These are phyloP conservation scores for Phyllopteryx taeniolatus DNA, from an alignment of 2,113 vertebrate genomes.

Conservation along the genomic window DNA sequence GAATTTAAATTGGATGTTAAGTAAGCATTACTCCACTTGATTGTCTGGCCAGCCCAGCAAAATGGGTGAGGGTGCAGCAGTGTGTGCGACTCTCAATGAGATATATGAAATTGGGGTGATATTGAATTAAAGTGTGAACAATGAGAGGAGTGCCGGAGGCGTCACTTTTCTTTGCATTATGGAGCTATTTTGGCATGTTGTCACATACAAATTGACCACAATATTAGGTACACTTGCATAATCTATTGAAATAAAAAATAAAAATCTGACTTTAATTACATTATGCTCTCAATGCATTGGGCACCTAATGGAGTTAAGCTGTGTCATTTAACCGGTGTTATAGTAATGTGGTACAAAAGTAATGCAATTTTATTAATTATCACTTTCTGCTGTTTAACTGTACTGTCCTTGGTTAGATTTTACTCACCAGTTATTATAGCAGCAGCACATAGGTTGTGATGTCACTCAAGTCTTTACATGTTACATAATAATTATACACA, in stretches of 20 bases:
- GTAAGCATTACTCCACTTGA: conserved; percentile 76
- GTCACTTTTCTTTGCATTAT: conserved; percentile 25
- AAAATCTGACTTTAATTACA: neutral
- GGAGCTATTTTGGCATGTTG: conserved; percentile 8
- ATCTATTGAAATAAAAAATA: neutral
- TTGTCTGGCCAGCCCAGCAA: conserved; percentile 65
- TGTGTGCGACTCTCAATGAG: conserved; percentile 48
- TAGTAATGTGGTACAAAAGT: neutral
- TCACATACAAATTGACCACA: neutral
- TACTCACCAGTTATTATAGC: neutral
- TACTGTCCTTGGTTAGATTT: neutral
- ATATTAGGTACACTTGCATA: neutral
- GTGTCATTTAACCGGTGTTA: too few species aligned
- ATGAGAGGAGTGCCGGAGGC: conserved; percentile 62
- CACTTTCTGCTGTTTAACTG: neutral
- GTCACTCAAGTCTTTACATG: neutral
- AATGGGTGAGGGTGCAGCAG: conserved; percentile 57
- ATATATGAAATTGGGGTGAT: conserved; percentile 72
- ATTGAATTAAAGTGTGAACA: conserved; percentile 76
- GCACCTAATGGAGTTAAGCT: neutral
- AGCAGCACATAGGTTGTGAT: neutral
- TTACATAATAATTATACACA: neutral
- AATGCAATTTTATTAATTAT: neutral
- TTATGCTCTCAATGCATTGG: neutral
- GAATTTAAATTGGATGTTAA: conserved; percentile 83